A percentile compares a stretch with the other conserved stretches of the same genome.
Conservation (phyloP, 2,888 invertebrate species). For the Priocnemis perturbator region DNA sequence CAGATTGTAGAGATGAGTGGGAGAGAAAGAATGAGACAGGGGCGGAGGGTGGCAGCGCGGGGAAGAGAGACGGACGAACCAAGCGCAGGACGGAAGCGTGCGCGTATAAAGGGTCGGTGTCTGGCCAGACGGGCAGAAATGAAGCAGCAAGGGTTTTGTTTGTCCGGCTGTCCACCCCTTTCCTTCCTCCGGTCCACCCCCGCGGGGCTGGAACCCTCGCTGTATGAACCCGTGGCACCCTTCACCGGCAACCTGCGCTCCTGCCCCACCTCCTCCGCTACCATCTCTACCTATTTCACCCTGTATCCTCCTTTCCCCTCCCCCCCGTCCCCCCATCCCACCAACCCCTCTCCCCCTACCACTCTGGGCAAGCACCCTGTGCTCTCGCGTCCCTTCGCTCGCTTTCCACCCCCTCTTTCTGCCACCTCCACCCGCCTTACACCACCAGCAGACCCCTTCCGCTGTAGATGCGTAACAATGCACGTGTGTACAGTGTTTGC, state of each 20-base stretch:
- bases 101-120: conserved; percentile 68
- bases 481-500: conserved; percentile 67
- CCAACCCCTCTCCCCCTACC: conserved; percentile 11
- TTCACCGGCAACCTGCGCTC: conserved; percentile 49
- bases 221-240: conserved; percentile 54
- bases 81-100: conserved; percentile 60
- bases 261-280: conserved; percentile 21
- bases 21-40: conserved; percentile 42
- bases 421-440: conserved; percentile 38
- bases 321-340: too few species aligned
- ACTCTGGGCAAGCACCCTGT: conserved; percentile 8
- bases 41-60: conserved; percentile 11
- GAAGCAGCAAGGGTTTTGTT: conserved; percentile 75
- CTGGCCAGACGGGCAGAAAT: conserved; percentile 74
- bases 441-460: conserved; percentile 26
- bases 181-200: conserved; percentile 63
- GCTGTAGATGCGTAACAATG: conserved; percentile 61
- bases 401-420: conserved; percentile 31
- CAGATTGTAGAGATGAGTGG: conserved; percentile 30
- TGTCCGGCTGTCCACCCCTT: conserved; percentile 74
- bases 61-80: conserved; percentile 13
- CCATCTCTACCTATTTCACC: conserved; percentile 6
- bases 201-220: conserved; percentile 46
- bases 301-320: conserved; percentile 4
- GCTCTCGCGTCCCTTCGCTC: conserved; percentile 34